Percentiles rank a stretch among this genome's conserved stretches.
These are phyloP conservation scores for Vulpes lagopus DNA, from an alignment of 2,113 vertebrate species.

Conservation along the genomic window DNA sequence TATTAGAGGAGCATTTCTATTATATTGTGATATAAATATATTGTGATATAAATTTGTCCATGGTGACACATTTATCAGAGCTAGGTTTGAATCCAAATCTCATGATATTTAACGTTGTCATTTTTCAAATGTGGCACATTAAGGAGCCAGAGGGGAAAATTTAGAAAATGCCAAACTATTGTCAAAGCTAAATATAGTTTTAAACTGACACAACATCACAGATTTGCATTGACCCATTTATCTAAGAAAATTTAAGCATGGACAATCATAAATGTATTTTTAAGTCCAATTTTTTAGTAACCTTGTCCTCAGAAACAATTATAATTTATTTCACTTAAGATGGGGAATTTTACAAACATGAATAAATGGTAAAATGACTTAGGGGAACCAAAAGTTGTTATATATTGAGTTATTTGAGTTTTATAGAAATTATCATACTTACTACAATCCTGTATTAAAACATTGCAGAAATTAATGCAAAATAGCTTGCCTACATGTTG, in stretches of 20 bases:
- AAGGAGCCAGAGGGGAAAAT: neutral
- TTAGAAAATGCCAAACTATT: slow-evolving; percentile 4
- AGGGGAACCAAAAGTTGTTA: neutral
- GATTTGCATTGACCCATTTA: neutral
- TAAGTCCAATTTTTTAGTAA: neutral
- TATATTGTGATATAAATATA: no score
- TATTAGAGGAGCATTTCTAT: neutral
- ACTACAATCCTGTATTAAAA: neutral
- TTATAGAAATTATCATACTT: slow-evolving; percentile 18
- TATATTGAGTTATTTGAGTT: neutral
- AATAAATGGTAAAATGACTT: slow-evolving; percentile 24
- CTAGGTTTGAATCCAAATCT: neutral
- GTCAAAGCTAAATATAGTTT: slow-evolving; percentile 36
- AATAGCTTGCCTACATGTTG: neutral
- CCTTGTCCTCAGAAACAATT: neutral
- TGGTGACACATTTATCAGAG: neutral
- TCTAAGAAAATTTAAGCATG: slow-evolving; percentile 7
- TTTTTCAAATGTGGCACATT: slow-evolving; percentile 14
- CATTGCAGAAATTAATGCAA: neutral
- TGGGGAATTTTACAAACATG: neutral
- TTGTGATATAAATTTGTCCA: neutral
- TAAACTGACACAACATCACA: neutral
- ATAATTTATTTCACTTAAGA: neutral
- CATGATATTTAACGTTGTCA: neutral
- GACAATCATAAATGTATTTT: neutral